Evolutionary conservation across 2,113 vertebrate genomes (phyloP), one percentile per base, ranked within the genome.

Genomic region (Danionella cerebrum): DNA sequence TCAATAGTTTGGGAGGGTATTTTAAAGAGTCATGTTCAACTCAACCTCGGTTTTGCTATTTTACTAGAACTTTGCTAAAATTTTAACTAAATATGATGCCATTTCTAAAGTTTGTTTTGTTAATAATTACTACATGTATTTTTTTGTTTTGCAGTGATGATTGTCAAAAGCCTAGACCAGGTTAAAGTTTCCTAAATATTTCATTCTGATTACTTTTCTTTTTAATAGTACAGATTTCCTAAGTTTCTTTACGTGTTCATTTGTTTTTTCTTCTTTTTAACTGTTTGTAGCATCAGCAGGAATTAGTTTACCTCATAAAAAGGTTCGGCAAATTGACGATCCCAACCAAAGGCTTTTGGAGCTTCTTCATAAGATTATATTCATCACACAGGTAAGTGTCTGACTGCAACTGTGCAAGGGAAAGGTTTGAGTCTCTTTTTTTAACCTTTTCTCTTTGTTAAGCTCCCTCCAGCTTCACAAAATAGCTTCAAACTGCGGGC

Each of bases 331-430:
- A 84, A 95, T 95, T 57, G 88, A 89, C 19, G 96, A 96, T 77
- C 93, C 93, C 22, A 85, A 93, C 74, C 90, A 95, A 79, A 89
- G 87, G 79, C 90, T 96, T 66, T 84, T 96, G 33, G 74, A 87
- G 72, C 92, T 95, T 78, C 87, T 96, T 67, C 93, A 97, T 80
- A 95, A 95, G 85, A 87, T 98, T 69, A 84, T 97, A 74, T 94
- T 88, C 70, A 89, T 95, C 80, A 89, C 89, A 41, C 92, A 94
- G 84, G 92, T 94, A 71, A n/a, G 14, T 10, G 31, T 3, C 9
- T 48, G 5, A 11, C 3, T 67, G 1, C 78, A 93, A 18, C 10
- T 66, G 38, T 64, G n/a, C 50, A 2, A 1, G 5, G n/a, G n/a
- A n/a, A n/a, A 39, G 21, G 36, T n/a, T 53, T 6, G 13, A 24